A percentile compares a stretch with the other conserved stretches of the same genome.
Evolutionary conservation across 2,888 invertebrate species (phyloP).

Genomic region (Oligia fasciuncula): DNA sequence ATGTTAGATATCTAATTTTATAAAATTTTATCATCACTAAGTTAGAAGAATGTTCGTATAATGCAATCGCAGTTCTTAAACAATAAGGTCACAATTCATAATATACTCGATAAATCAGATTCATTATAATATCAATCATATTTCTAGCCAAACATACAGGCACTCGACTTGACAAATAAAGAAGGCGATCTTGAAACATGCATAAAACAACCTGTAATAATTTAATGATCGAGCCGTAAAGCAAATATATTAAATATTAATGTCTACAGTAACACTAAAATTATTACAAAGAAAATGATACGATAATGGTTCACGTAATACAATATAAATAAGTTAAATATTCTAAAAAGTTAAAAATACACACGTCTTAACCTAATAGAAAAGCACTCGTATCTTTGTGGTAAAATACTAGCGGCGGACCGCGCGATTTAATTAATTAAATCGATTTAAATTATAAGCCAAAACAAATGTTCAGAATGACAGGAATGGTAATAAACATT

Average conservation of each 20-base stretch:
- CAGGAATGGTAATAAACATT: conserved; percentile 85
- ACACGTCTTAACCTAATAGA: conserved; percentile 89
- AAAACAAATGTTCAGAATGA: conserved; percentile 81
- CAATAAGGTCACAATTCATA: conserved; percentile 80
- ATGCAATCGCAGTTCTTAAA: conserved; percentile 71
- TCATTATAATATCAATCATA: conserved; percentile 76
- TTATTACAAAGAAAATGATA: conserved; percentile 89
- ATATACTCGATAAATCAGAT: conserved; percentile 76
- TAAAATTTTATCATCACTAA: conserved; percentile 83
- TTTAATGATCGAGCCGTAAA: conserved; percentile 85
- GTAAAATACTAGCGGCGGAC: conserved; percentile 72
- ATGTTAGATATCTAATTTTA: conserved; percentile 78
- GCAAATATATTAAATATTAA: conserved; percentile 90
- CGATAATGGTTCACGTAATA: conserved; percentile 88
- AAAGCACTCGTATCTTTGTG: conserved; percentile 87
- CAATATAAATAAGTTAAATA: conserved; percentile 90
- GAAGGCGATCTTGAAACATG: conserved; percentile 83
- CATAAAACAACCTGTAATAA: conserved; percentile 86
- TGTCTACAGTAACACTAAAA: conserved; percentile 88
- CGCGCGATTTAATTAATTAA: conserved; percentile 72
- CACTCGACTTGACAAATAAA: conserved; percentile 86
- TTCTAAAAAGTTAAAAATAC: conserved; percentile 90
- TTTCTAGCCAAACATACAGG: conserved; percentile 81
- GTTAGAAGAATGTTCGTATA: conserved; percentile 77
- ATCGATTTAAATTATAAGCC: conserved; percentile 75